Evolutionary conservation across 2,888 invertebrate genomes (phyloP).

Genomic region (Venustoraphidia nigricollis): DNA sequence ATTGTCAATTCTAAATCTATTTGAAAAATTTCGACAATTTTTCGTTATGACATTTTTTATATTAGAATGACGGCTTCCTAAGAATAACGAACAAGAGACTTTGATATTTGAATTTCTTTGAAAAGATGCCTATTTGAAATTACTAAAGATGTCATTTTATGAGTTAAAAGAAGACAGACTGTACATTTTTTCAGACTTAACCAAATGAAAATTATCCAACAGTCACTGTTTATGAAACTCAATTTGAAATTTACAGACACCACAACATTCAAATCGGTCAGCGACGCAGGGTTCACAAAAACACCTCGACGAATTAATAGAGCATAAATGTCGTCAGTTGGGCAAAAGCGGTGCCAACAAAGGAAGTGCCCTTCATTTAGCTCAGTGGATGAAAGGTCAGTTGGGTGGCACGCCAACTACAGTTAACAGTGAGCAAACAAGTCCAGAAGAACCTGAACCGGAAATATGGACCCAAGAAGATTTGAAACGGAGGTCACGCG

Average conservation of each 20-base stretch:
- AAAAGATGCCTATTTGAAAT: too few relatives aligned
- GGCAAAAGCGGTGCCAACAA: constrained; percentile 47
- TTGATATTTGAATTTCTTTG: too few relatives aligned
- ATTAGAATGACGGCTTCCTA: too few relatives aligned
- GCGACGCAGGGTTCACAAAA: constrained; percentile 24
- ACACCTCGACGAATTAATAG: constrained; percentile 42
- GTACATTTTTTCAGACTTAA: too few relatives aligned
- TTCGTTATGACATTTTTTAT: too few relatives aligned
- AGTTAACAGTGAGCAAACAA: constrained; percentile 19
- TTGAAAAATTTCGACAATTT: too few relatives aligned
- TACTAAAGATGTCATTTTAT: too few relatives aligned
- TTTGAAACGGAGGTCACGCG: constrained; percentile 50
- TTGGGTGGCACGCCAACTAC: constrained; percentile 29
- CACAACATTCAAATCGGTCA: constrained; percentile 22
- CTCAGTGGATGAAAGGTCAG: constrained; percentile 68
- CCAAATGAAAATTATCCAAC: too few relatives aligned
- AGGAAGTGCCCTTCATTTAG: constrained; percentile 57
- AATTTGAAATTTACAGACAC: constrained; percentile 20
- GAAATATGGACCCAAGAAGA: constrained; percentile 62
- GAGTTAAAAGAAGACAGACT: too few relatives aligned
- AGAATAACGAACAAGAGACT: too few relatives aligned
- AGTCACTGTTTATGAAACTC: too few relatives aligned
- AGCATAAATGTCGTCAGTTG: constrained; percentile 45
- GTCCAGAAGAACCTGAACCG: constrained; percentile 34
- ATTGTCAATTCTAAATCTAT: too few relatives aligned